A percentile compares a stretch with the other conserved stretches of the same genome.
phyloP scores from a whole-genome alignment of 2,797 vertebrate species.

The Manis javanica region DNA sequence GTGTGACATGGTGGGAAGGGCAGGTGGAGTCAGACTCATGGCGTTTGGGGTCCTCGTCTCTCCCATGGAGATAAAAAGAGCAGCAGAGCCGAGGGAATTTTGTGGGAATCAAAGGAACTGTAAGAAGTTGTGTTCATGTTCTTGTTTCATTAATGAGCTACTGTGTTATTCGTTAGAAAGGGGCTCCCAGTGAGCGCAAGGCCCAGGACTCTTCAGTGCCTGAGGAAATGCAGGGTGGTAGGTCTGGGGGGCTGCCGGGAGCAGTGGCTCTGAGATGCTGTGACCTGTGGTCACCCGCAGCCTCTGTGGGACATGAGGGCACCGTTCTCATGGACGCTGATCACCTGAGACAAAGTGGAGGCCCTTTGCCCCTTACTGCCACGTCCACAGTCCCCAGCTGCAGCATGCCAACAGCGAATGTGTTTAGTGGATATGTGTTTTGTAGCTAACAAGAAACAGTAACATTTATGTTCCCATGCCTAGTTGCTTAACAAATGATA shows the following conservation, averaged over 20 bases:
- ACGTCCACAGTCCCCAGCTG: slow-evolving; percentile 75
- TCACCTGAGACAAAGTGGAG: slow-evolving; percentile 49
- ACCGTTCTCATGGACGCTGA: slow-evolving; percentile 40
- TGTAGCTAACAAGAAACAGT: slow-evolving; percentile 76
- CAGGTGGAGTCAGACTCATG: not conserved
- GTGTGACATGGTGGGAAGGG: not conserved
- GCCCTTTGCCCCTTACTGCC: slow-evolving; percentile 64
- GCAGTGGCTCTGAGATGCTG: not conserved
- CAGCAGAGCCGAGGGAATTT: not conserved
- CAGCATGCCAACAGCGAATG: slow-evolving; percentile 72
- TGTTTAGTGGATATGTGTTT: slow-evolving; percentile 78
- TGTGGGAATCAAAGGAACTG: not conserved
- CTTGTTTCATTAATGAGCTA: not conserved
- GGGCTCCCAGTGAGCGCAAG: not conserved
- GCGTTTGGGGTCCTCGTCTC: not conserved
- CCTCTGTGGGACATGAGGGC: slow-evolving; percentile 34
- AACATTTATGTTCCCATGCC: slow-evolving; percentile 70
- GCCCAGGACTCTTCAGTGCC: not conserved
- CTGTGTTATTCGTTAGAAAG: slow-evolving; percentile 9
- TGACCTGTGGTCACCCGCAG: not conserved
- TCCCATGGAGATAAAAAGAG: not conserved
- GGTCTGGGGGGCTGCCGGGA: not conserved
- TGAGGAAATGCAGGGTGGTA: not conserved
- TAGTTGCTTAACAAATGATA: slow-evolving; percentile 68
- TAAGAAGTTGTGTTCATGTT: not conserved